Percentiles rank a stretch among this genome's conserved stretches.
Conservation (phyloP, 2,888 invertebrate genomes). For the Thysanoteuthis rhombus region DNA sequence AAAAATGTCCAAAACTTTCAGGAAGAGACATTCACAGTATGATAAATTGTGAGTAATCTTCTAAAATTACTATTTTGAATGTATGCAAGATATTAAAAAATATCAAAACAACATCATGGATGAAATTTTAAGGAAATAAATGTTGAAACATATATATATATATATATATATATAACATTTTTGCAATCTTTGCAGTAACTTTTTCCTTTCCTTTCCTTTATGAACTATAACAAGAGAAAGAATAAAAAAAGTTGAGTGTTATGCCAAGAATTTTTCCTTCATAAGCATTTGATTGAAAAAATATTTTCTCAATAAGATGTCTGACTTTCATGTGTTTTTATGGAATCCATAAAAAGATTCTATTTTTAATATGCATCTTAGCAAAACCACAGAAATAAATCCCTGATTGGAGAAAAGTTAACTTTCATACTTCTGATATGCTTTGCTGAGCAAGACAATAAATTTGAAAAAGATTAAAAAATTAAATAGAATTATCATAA, state of each 20-base stretch:
- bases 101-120: no score
- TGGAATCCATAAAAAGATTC: background rate
- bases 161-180: no score
- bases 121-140: no score
- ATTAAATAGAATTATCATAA: background rate
- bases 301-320: background rate
- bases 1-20: no score
- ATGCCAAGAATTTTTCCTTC: background rate
- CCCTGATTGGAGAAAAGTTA: background rate
- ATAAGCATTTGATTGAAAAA: background rate
- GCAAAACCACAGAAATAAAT: background rate
- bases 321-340: background rate
- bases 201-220: no score
- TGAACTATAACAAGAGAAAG: background rate
- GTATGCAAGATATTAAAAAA: no score
- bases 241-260: background rate
- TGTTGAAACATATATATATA: no score
- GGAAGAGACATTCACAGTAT: no score
- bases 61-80: no score
- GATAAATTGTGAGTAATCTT: no score
- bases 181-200: no score
- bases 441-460: background rate
- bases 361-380: background rate
- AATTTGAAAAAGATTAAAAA: background rate
- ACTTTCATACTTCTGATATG: background rate